Evolutionary conservation across 2,113 vertebrate genomes (phyloP).

Genomic region (Accipiter cooperii): DNA sequence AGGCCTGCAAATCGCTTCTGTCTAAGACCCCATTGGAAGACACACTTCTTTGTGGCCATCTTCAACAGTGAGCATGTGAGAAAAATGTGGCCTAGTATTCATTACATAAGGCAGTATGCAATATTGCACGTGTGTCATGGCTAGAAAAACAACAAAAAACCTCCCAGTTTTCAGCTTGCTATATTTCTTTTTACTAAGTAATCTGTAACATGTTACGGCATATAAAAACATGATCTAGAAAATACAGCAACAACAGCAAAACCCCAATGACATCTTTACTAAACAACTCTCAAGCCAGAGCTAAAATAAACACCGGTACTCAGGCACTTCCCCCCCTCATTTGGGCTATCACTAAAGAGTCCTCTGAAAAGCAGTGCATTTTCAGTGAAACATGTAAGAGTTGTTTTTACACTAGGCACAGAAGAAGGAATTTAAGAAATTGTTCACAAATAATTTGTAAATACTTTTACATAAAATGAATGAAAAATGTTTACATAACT

Average conservation of each 20-base stretch:
- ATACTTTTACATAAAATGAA: background rate
- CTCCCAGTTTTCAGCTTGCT: background rate
- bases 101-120: background rate
- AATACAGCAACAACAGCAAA: background rate
- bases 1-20: background rate
- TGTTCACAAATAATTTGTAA: background rate
- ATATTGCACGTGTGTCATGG: background rate
- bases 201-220: background rate
- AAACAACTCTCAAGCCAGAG: background rate
- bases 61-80: background rate
- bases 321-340: too few species aligned
- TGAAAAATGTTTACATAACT: background rate
- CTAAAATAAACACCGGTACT: background rate
- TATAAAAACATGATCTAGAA: background rate
- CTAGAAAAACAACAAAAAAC: background rate
- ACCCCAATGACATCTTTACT: background rate
- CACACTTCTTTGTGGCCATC: rapidly evolving
- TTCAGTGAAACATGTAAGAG: background rate
- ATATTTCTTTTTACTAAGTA: background rate
- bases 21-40: background rate
- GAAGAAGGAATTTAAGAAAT: background rate
- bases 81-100: background rate
- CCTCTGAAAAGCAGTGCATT: background rate
- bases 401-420: background rate
- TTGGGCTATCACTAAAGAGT: background rate